Conservation (phyloP, 2,113 vertebrate species). For the cattle (Bos taurus) region ARS-UCD2.0 NC_037345.1:54173001-54173500, state of each 20-base stretch:
- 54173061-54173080: neutral
- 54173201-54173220: neutral
- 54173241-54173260: neutral
- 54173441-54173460: neutral
- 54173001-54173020: neutral
- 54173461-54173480: neutral
- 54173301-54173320: neutral
- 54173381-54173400: neutral
- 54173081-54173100: neutral
- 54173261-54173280: neutral
- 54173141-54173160: neutral
- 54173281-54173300: neutral
- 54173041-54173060: neutral
- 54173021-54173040: neutral
- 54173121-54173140: neutral
- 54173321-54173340: neutral
- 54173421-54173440: neutral
- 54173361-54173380: neutral
- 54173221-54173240: neutral
- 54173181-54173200: neutral
- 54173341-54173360: neutral
- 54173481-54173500: neutral
- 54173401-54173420: neutral
- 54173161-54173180: neutral
- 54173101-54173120: neutral